A percentile compares a stretch with the other conserved stretches of the same genome.
These are phyloP conservation scores for Alaudala cheleensis DNA, from an alignment of 2,113 vertebrate species.

Conservation along the genomic window DNA sequence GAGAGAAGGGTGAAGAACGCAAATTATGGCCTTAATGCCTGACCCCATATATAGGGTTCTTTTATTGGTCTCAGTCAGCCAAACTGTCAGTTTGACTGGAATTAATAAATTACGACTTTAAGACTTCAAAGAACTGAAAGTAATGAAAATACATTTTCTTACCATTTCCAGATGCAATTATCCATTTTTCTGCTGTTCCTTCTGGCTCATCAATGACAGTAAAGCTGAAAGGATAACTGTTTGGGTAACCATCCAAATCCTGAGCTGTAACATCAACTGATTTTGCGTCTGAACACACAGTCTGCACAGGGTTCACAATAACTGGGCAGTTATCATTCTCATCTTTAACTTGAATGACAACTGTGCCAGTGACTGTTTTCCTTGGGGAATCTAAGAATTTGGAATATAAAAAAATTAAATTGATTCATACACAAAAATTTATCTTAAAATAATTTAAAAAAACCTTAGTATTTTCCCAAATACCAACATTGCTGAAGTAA, in stretches of 20 bases:
- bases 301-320: conserved; percentile 67
- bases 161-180: conserved; percentile 80
- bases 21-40: neutral
- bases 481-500: neutral
- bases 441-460: neutral
- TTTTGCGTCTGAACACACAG: conserved; percentile 70
- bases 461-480: neutral
- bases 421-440: neutral
- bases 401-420: neutral
- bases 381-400: conserved; percentile 71
- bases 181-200: conserved; percentile 76
- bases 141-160: neutral
- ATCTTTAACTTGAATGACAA: conserved; percentile 84
- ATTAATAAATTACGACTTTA: neutral
- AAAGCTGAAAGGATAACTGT: conserved; percentile 85
- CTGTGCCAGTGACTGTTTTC: conserved; percentile 88
- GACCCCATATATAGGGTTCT: neutral
- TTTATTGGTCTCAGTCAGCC: neutral
- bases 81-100: neutral
- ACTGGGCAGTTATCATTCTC: conserved; percentile 90
- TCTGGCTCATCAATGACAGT: conserved; percentile 69
- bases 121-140: neutral
- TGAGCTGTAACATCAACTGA: conserved; percentile 79
- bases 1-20: neutral
- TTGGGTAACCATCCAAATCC: conserved; percentile 80